Percentiles rank a stretch among this genome's conserved stretches.
Conservation (phyloP, 1,140 invertebrate genomes). For the Lepidurus packardi region DNA sequence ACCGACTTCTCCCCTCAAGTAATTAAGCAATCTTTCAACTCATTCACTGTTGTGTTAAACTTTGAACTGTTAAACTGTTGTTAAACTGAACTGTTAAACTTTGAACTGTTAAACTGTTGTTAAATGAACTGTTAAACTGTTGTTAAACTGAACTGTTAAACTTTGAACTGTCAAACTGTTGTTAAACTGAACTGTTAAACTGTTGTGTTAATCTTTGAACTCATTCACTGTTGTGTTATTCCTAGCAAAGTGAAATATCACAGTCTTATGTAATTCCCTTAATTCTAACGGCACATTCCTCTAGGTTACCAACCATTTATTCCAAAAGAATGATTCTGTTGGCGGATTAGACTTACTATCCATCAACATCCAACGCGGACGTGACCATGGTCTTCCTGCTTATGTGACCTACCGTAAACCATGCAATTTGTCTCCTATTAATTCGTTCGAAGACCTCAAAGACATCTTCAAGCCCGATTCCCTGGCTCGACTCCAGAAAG, state of each 20-base stretch:
- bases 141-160: no score
- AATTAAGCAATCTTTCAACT: slow-evolving; percentile 34
- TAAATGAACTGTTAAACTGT: no score
- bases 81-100: no score
- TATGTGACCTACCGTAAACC: slow-evolving; percentile 69
- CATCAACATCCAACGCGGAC: slow-evolving; percentile 76
- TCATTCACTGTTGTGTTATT: no score
- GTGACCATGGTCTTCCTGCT: slow-evolving; percentile 78
- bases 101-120: no score
- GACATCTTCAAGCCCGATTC: slow-evolving; percentile 40
- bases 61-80: no score
- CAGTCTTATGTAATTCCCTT: background rate
- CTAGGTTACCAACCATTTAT: slow-evolving; percentile 66
- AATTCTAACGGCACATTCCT: slow-evolving; percentile 41
- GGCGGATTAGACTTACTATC: slow-evolving; percentile 68
- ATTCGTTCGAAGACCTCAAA: slow-evolving; percentile 42
- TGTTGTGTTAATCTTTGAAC: no score
- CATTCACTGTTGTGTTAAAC: no score
- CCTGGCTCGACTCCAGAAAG: slow-evolving; percentile 45
- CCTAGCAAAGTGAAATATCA: background rate
- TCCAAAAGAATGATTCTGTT: slow-evolving; percentile 49
- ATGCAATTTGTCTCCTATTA: slow-evolving; percentile 53
- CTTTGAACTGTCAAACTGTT: no score
- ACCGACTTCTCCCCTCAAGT: slow-evolving; percentile 63
- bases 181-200: no score